Evolutionary conservation across 2,797 vertebrate species (phyloP).

Genomic region (Rhincodon typus): DNA sequence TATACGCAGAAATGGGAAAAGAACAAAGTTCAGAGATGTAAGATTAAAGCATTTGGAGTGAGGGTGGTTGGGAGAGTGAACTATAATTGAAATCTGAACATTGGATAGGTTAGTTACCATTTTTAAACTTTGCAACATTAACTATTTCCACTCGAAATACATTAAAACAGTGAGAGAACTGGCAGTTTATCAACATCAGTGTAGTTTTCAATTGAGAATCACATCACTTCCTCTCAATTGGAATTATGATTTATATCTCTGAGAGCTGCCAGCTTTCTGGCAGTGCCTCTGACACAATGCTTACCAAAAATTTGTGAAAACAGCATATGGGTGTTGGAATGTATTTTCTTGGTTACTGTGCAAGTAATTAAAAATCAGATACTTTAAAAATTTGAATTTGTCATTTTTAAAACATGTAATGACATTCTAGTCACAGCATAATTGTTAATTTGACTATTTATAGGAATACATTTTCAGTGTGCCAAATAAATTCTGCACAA

Average conservation of each 20-base stretch:
- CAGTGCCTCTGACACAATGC: neutral
- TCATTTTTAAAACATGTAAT: neutral
- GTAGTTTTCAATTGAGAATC: neutral
- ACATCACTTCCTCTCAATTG: neutral
- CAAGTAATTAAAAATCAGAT: neutral
- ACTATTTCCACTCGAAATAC: neutral
- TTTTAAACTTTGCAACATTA: neutral
- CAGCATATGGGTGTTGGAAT: neutral
- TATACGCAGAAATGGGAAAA: no score
- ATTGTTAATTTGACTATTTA: neutral
- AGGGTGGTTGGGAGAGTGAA: neutral
- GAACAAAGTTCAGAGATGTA: no score
- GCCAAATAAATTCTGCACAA: neutral
- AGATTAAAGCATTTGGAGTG: neutral
- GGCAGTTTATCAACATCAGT: neutral
- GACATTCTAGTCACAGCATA: neutral
- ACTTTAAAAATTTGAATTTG: neutral
- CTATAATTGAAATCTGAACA: neutral
- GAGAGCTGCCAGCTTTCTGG: neutral
- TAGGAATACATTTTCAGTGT: neutral
- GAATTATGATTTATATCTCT: neutral
- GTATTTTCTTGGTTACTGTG: neutral
- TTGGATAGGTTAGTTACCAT: neutral
- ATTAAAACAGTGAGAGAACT: neutral
- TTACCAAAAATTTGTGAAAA: neutral